Percentiles rank a stretch among this genome's conserved stretches.
Evolutionary conservation across 1,140 invertebrate species (phyloP).

Genomic region (Cyclina sinensis): DNA sequence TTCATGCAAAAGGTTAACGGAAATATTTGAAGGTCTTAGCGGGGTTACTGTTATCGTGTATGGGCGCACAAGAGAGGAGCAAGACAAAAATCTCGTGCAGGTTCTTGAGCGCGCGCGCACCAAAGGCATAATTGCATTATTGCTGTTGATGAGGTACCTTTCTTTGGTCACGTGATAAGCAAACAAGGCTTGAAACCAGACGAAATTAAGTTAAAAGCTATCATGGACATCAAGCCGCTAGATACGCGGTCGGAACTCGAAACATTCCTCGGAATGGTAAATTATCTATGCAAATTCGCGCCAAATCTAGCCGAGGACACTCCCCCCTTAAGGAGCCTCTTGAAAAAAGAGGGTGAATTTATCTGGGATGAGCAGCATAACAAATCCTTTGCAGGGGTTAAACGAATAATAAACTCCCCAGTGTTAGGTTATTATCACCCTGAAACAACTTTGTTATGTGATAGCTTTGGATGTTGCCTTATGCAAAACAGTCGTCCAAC

Average conservation of each 20-base stretch:
- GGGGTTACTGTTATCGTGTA: not conserved
- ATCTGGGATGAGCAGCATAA: not conserved
- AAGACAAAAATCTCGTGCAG: conserved; percentile 80
- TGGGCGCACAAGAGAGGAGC: conserved; percentile 67
- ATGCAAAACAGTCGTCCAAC: conserved; percentile 86
- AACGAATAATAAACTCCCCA: conserved; percentile 60
- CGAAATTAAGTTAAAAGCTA: conserved; percentile 82
- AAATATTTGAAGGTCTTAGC: not conserved
- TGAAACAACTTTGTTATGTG: conserved; percentile 60
- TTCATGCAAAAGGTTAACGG: not conserved
- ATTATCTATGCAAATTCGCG: not conserved
- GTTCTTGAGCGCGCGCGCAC: conserved; percentile 82
- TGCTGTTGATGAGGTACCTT: conserved; percentile 76
- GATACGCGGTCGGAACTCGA: conserved; percentile 59
- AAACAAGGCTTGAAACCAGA: conserved; percentile 83
- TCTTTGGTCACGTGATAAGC: conserved; percentile 74
- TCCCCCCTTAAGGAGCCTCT: not conserved
- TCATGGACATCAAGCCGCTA: conserved; percentile 68
- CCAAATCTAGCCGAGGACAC: conserved; percentile 15
- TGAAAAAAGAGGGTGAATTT: not conserved
- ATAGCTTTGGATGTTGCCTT: conserved; percentile 84
- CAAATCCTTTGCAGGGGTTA: conserved; percentile 55
- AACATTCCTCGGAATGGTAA: conserved; percentile 82
- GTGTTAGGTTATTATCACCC: conserved; percentile 64
- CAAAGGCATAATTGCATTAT: conserved; percentile 74